These are phyloP conservation scores for Akabosia matsudoensis DNA, from an alignment of 1,140 invertebrate species.

Conservation along the genomic window DNA sequence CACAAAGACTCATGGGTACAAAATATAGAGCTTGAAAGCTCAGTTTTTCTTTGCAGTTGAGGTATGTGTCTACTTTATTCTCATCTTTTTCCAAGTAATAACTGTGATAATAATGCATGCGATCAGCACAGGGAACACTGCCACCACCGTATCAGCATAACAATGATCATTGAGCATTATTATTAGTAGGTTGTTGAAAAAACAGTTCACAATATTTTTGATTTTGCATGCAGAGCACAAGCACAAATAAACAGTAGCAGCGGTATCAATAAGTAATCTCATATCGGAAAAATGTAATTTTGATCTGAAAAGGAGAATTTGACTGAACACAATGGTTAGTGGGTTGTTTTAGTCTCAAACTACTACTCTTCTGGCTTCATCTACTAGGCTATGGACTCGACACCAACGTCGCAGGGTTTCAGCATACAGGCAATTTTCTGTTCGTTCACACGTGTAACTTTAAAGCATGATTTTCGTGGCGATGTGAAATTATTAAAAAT, in stretches of 20 bases:
- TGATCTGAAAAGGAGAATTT: neutral
- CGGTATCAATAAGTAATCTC: no score
- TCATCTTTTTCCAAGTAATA: no score
- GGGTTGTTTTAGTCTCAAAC: neutral
- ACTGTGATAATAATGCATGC: neutral
- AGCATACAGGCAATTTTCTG: neutral
- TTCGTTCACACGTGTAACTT: constrained; percentile 16
- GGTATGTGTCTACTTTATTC: no score
- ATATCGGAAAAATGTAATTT: neutral
- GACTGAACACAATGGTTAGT: neutral
- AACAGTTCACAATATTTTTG: neutral
- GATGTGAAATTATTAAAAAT: no score
- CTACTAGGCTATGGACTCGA: neutral
- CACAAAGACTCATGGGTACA: no score
- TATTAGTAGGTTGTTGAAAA: neutral
- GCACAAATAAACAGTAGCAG: neutral
- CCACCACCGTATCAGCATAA: neutral
- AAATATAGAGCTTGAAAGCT: no score
- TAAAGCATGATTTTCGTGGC: no score
- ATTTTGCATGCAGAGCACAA: constrained; percentile 3
- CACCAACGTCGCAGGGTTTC: neutral
- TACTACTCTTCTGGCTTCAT: neutral
- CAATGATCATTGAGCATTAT: neutral
- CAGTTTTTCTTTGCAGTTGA: no score
- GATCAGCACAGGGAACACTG: no score